Percentiles rank a stretch among this genome's conserved stretches.
These are phyloP conservation scores for Apamea anceps DNA, from an alignment of 2,888 invertebrate species.

Conservation along the genomic window DNA sequence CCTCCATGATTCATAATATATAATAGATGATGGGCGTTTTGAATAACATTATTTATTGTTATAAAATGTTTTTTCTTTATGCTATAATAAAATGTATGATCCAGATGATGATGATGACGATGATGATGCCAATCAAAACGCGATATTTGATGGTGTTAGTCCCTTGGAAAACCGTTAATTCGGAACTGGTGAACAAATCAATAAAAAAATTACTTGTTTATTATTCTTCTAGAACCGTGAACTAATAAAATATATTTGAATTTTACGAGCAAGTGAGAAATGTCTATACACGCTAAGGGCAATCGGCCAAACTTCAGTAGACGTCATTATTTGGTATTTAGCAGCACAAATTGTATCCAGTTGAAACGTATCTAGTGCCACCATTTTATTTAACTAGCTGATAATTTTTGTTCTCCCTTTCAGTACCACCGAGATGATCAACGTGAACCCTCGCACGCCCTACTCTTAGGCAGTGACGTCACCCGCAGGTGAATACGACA, in stretches of 20 bases:
- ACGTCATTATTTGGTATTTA: background rate
- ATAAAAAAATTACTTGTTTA: background rate
- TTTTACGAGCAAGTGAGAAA: no score
- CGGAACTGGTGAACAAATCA: background rate
- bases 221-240: background rate
- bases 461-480: conserved; percentile 91
- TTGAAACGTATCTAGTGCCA: conserved; percentile 9
- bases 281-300: no score
- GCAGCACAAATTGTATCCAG: background rate
- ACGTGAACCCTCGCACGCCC: conserved; percentile 96
- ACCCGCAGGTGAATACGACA: conserved; percentile 22
- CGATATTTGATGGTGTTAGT: background rate
- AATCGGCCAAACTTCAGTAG: background rate
- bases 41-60: background rate
- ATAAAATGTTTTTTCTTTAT: background rate
- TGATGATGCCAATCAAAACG: background rate
- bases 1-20: background rate
- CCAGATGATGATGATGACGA: background rate
- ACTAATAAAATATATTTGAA: background rate
- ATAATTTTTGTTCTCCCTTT: conserved; percentile 80
- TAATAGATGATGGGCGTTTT: conserved; percentile 4
- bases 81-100: background rate
- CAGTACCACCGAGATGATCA: conserved; percentile 97
- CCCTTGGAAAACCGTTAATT: background rate
- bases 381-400: background rate